Evolutionary conservation across 2,113 vertebrate species (phyloP).

Genomic region (Vidua chalybeata): DNA sequence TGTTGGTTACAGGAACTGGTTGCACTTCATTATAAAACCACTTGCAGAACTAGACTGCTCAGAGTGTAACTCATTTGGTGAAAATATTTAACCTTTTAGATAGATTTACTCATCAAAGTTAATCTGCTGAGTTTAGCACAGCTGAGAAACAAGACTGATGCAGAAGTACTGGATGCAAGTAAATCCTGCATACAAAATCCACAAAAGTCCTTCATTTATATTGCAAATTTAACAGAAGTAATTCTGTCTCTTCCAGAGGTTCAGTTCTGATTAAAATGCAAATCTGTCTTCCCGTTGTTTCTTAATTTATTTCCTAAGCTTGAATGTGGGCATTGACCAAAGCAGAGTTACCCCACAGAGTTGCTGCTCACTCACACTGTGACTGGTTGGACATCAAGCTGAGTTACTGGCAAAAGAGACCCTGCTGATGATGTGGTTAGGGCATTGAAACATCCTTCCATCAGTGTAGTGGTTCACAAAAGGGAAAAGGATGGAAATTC

Average conservation of each 20-base stretch:
- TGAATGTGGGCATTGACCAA: neutral
- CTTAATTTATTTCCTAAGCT: neutral
- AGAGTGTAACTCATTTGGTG: neutral
- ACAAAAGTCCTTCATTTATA: neutral
- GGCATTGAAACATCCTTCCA: neutral
- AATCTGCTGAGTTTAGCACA: neutral
- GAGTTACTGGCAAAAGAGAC: neutral
- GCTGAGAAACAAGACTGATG: neutral
- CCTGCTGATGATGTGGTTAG: neutral
- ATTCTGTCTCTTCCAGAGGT: neutral
- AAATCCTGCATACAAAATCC: neutral
- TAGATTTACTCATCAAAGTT: neutral
- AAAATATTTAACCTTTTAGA: neutral
- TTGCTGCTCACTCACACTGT: neutral
- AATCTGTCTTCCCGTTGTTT: neutral
- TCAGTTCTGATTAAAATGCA: slow-evolving; percentile 6
- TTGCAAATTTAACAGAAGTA: neutral
- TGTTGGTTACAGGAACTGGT: neutral
- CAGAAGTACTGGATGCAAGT: neutral
- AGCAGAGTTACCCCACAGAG: neutral
- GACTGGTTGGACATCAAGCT: neutral
- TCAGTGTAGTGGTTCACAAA: neutral
- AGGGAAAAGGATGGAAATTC: neutral
- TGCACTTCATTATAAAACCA: neutral
- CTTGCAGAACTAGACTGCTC: neutral